Evolutionary conservation across 2,888 invertebrate species (phyloP), one percentile per base, ranked within the genome.

Genomic region (Macaria liturata): DNA sequence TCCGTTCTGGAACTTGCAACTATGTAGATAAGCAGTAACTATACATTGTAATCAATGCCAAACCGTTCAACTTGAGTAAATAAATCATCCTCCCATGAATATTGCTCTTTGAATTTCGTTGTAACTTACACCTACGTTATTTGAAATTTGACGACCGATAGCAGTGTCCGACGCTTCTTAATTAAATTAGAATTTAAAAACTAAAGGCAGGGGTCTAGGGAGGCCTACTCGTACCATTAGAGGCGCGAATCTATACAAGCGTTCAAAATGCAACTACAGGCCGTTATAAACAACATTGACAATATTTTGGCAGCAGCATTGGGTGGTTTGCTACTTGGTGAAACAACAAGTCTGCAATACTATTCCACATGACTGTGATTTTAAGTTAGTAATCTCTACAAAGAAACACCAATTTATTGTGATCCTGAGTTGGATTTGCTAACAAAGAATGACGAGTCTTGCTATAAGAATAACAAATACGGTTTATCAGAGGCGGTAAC

Each of bases 241-340:
- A 37, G 34, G 34, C 34, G 34, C 34, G 34, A 37, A 37, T 44
- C 52, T 62, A 56, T 46, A 56, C 51, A 62, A 54, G 59, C 53
- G 40, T 56, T 48, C 50, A 34, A 57, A 56, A 57, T 45, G 62
- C 61, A 42, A 48, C 56, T 62, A 62, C 56, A 59, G 59, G 59
- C 58, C 46, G 47, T 46, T 54, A 49, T 59, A 40, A 57, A 55
- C 46, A 57, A 50, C 46, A 57, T 56, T 63, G 59, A 64, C 62
- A 62, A 57, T 60, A 66, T 66, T 64, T 66, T 66, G 66, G 64
- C 66, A 66, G 66, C 66, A 66, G 64, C 66, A 62, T 60, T 54
- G 32, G 9, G 52, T 49, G 53, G 50, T 39, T 52, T 37, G 48
- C 37, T 52, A 34, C 48, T n/a, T 6, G 50, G 43, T 54, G 54